A percentile compares a stretch with the other conserved stretches of the same genome.
Evolutionary conservation across 1,140 invertebrate species (phyloP).

Genomic region (Wiebesia pumilae): DNA sequence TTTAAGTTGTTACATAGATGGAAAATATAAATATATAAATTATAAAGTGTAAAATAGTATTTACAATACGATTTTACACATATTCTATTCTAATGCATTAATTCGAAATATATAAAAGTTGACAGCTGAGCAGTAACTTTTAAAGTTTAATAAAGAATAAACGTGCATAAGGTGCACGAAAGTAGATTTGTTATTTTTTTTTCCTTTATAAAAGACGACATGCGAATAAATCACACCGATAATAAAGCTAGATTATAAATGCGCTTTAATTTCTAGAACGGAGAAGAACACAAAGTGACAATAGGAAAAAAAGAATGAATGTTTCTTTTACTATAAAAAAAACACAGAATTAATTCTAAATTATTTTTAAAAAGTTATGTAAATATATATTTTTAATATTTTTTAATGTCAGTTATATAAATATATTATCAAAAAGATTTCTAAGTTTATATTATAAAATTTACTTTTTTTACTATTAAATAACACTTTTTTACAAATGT

Average conservation of each 20-base stretch:
- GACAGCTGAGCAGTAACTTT: not conserved
- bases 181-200: not conserved
- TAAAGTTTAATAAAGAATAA: not conserved
- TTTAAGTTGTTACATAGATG: too few relatives aligned
- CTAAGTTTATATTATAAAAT: too few relatives aligned
- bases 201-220: not conserved
- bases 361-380: not conserved
- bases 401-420: too few relatives aligned
- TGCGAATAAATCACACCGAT: constrained; percentile 48
- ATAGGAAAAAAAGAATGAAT: not conserved
- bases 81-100: not conserved
- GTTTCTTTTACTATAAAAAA: not conserved
- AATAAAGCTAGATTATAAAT: constrained; percentile 29
- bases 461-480: too few relatives aligned
- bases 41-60: not conserved
- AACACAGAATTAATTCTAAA: not conserved
- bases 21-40: too few relatives aligned
- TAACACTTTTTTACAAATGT: too few relatives aligned
- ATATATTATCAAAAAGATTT: too few relatives aligned
- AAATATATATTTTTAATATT: too few relatives aligned
- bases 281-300: not conserved
- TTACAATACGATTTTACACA: not conserved
- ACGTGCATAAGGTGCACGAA: not conserved
- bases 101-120: not conserved
- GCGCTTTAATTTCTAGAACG: not conserved